Evolutionary conservation across 1,140 invertebrate genomes (phyloP).

Genomic region (Chironomus tepperi): DNA sequence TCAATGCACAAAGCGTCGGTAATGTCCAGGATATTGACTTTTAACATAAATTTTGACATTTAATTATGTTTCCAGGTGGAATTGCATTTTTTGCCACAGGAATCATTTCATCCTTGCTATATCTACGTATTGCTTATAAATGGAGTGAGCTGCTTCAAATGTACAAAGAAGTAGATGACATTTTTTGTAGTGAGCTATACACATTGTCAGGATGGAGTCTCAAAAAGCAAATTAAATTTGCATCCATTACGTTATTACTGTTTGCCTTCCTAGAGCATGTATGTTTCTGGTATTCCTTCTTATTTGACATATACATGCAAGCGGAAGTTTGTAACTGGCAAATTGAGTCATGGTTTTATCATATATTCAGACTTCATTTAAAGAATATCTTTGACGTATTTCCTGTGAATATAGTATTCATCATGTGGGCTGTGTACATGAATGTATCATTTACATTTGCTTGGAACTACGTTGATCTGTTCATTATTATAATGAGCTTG

Average conservation of each 20-base stretch:
- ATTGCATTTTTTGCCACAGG: constrained; percentile 30
- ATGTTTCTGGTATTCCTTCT: constrained; percentile 30
- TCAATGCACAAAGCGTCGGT: constrained; percentile 37
- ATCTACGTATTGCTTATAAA: constrained; percentile 30
- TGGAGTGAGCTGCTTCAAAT: constrained; percentile 34
- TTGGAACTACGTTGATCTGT: constrained; percentile 59
- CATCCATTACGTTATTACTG: constrained; percentile 31
- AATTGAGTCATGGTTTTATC: constrained; percentile 28
- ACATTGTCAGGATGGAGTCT: constrained; percentile 30
- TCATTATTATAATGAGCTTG: constrained; percentile 51
- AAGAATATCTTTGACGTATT: constrained; percentile 33
- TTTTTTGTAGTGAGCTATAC: constrained; percentile 33
- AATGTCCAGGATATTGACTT: too few relatives aligned
- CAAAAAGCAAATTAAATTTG: constrained; percentile 30
- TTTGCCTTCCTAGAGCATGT: constrained; percentile 29
- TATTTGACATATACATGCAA: constrained; percentile 29
- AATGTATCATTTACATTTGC: constrained; percentile 44
- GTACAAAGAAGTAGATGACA: constrained; percentile 34
- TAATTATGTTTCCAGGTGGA: too few relatives aligned
- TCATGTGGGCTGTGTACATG: constrained; percentile 29
- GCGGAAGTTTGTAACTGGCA: constrained; percentile 28
- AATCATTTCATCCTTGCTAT: constrained; percentile 29
- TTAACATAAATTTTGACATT: too few relatives aligned
- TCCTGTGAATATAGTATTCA: constrained; percentile 29
- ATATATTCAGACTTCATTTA: constrained; percentile 32